Base-by-base conservation (phyloP, 2,888 invertebrate genomes). In the Dolomedes plantarius region DNA sequence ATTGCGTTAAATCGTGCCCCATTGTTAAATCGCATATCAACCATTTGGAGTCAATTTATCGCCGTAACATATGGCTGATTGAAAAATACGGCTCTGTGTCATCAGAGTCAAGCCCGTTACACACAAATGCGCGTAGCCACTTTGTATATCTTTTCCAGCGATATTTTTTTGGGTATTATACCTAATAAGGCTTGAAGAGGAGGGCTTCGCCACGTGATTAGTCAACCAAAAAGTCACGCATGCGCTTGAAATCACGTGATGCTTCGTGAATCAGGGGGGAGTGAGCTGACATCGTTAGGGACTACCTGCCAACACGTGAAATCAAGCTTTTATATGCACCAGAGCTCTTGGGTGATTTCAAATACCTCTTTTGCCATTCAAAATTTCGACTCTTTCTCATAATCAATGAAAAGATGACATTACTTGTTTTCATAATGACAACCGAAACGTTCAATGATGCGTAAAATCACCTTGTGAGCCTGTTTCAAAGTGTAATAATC, bases 151-250 rank as follows among this genome's bases (percentile, higher is more conserved):
- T 56, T 56, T 56, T 56, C 19, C 56, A 3, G n/a, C 16, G 29
- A 39, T 56, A 46, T 28, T 27, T 36, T 23, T 64, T 75, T 76
- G 46, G 31, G 65, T 56, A 65, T 65, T 46, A 41, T 76, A 41
- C 71, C 73, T 77, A 85, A 85, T 85, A 85, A 67, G 77, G 83
- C 83, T 85, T 85, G 83, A 83, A 83, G 76, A 71, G 64, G 65
- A 41, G 46, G 56, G 64, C n/a, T 62, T 65, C 64, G 65, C 65
- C 46, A 76, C 62, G 71, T 46, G 77, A 23, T 56, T 72, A 73
- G 67, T 72, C 77, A 76, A 77, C 77, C 77, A 72, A 11, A 27
- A 19, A 77, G 83, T 77, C 83, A 85, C 83, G 83, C 77, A 85
- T 83, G 76, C 82, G 72, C 71, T 32, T 76, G 76, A 69, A 23